These are phyloP conservation scores for Chamaetylas fuelleborni DNA, from an alignment of 2,113 vertebrate species.

Conservation along the genomic window DNA sequence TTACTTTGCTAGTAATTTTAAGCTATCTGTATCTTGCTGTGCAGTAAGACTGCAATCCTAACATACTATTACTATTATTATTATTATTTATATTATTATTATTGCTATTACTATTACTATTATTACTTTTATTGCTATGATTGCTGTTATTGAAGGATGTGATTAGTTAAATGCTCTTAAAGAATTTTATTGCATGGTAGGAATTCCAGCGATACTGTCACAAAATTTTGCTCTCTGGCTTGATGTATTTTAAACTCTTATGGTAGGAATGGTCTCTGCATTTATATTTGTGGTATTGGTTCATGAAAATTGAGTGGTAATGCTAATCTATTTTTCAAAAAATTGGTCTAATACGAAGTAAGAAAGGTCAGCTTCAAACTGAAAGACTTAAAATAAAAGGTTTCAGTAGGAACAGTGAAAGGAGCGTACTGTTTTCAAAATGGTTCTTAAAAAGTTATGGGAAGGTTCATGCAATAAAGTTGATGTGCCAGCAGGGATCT, in stretches of 20 bases:
- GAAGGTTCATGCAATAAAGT: not conserved
- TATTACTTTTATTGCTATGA: not conserved
- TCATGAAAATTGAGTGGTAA: not conserved
- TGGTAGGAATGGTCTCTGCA: not conserved
- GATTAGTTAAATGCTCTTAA: not conserved
- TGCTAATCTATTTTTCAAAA: not conserved
- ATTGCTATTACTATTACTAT: not conserved
- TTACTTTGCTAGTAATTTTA: conserved; percentile 23
- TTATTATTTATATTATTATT: too few species aligned
- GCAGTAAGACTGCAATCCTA: not conserved
- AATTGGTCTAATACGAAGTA: not conserved
- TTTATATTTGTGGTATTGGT: not conserved
- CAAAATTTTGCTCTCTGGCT: not conserved
- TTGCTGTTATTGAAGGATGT: not conserved
- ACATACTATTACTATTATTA: not conserved
- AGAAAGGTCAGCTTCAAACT: not conserved
- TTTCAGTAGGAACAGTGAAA: not conserved
- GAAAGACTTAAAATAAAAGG: not conserved
- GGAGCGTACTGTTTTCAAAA: not conserved
- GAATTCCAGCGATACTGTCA: not conserved
- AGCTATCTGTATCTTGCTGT: not conserved
- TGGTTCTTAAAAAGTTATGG: not conserved
- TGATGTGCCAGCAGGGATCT: not conserved
- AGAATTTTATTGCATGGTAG: not conserved
- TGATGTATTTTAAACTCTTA: not conserved